A percentile compares a stretch with the other conserved stretches of the same genome.
Evolutionary conservation across 2,113 vertebrate genomes (phyloP).

Genomic region (Xyrauchen texanus): DNA sequence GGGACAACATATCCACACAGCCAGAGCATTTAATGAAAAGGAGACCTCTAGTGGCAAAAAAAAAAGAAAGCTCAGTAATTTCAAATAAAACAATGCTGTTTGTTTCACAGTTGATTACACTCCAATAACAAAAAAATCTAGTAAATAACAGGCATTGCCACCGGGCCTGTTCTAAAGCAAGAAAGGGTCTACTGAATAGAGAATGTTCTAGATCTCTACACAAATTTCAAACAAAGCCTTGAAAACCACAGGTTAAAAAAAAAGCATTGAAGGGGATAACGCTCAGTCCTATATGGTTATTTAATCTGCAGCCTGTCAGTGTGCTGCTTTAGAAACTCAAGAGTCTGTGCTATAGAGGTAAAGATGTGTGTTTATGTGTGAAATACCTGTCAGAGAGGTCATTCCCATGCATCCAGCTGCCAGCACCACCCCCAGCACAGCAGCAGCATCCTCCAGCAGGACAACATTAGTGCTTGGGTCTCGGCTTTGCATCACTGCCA

Average conservation of each 20-base stretch:
- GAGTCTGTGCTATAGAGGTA: neutral
- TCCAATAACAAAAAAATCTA: slow-evolving; percentile 21
- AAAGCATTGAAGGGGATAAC: neutral
- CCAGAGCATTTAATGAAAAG: neutral
- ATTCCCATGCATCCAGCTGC: slow-evolving; percentile 94
- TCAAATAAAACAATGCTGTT: neutral
- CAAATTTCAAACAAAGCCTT: slow-evolving; percentile 6
- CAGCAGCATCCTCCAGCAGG: slow-evolving; percentile 92
- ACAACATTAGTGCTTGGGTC: slow-evolving; percentile 98
- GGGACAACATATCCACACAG: too few relatives aligned
- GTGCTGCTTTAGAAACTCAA: neutral
- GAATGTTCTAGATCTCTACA: slow-evolving; percentile 3
- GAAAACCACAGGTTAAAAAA: neutral
- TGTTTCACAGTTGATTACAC: slow-evolving; percentile 14
- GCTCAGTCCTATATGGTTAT: neutral
- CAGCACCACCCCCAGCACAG: slow-evolving; percentile 88
- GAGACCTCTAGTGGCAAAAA: slow-evolving; percentile 31
- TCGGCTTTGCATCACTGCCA: slow-evolving; percentile 88
- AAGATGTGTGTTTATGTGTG: neutral
- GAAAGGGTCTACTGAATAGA: slow-evolving; percentile 2
- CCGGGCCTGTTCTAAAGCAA: slow-evolving; percentile 17
- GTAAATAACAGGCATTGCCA: neutral
- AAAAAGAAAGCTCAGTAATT: neutral
- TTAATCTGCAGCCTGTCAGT: neutral
- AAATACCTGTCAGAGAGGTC: slow-evolving; percentile 91